A percentile compares a stretch with the other conserved stretches of the same genome.
phyloP scores from a whole-genome alignment of 2,797 vertebrate species.

The Choloepus didactylus region DNA sequence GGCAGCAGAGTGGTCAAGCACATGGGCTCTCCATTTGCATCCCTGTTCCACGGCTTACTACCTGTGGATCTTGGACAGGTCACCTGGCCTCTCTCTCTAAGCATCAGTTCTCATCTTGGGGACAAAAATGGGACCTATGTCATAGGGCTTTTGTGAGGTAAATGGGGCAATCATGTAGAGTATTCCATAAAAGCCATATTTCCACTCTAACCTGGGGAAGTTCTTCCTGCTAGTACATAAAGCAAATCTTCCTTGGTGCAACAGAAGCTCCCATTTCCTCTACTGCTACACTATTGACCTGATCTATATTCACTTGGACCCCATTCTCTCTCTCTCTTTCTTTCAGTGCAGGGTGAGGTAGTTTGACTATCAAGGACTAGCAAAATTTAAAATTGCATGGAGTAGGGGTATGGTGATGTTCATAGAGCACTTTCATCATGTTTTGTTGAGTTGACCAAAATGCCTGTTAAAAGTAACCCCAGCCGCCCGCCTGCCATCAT shows the following conservation, averaged over 20 bases:
- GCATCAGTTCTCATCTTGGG: neutral
- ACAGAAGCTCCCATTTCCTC: neutral
- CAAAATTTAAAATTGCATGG: neutral
- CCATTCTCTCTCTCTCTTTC: no score
- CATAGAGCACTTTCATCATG: neutral
- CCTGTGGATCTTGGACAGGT: neutral
- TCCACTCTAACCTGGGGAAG: neutral
- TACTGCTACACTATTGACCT: neutral
- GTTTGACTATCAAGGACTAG: neutral
- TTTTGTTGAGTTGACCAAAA: neutral
- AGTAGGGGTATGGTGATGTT: neutral
- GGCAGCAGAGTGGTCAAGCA: neutral
- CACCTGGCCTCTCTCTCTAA: neutral
- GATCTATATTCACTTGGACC: neutral
- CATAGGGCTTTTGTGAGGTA: slow-evolving; percentile 48
- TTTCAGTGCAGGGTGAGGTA: neutral
- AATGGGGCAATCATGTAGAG: neutral
- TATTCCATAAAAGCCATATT: neutral
- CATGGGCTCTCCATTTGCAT: neutral
- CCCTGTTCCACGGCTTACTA: neutral
- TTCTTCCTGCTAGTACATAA: neutral
- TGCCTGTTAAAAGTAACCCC: neutral
- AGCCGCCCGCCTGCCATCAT: neutral
- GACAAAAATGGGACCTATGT: slow-evolving; percentile 38
- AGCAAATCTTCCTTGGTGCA: neutral